A percentile compares a stretch with the other conserved stretches of the same genome.
Conservation (phyloP, 2,888 invertebrate species). For the Platycnemis pennipes region DNA sequence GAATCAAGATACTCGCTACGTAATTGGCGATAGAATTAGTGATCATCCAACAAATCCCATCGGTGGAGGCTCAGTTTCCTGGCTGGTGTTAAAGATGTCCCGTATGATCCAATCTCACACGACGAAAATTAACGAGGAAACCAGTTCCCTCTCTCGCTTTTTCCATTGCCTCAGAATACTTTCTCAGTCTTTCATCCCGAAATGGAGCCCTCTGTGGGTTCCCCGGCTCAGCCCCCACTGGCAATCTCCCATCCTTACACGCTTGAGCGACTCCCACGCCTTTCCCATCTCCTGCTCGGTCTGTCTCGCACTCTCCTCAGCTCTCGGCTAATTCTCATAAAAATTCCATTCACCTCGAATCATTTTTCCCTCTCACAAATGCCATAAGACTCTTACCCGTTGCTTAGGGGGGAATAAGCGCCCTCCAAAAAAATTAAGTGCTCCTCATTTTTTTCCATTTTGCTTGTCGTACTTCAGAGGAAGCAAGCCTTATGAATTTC, state of each 20-base stretch:
- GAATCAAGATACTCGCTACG: background rate
- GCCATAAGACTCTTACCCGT: background rate
- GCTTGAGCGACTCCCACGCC: background rate
- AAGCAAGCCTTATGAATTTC: background rate
- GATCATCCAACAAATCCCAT: background rate
- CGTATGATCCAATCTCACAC: background rate
- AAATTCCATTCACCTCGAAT: constrained; percentile 26
- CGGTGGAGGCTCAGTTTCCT: background rate
- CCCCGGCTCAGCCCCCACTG: background rate
- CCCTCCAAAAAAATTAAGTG: background rate
- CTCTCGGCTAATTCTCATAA: constrained; percentile 29
- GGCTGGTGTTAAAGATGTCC: background rate
- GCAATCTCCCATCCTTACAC: background rate
- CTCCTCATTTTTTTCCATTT: background rate
- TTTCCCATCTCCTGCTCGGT: constrained; percentile 1
- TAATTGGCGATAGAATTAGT: background rate
- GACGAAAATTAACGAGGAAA: constrained; percentile 36
- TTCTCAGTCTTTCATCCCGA: constrained; percentile 26
- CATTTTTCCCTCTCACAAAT: background rate
- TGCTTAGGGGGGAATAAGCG: background rate
- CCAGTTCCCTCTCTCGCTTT: constrained; percentile 36
- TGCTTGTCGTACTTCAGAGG: background rate
- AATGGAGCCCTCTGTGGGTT: background rate
- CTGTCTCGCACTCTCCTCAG: background rate
- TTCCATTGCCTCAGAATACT: constrained; percentile 21